Conservation (phyloP, 2,113 vertebrate genomes). For the Galeopterus variegatus region DNA sequence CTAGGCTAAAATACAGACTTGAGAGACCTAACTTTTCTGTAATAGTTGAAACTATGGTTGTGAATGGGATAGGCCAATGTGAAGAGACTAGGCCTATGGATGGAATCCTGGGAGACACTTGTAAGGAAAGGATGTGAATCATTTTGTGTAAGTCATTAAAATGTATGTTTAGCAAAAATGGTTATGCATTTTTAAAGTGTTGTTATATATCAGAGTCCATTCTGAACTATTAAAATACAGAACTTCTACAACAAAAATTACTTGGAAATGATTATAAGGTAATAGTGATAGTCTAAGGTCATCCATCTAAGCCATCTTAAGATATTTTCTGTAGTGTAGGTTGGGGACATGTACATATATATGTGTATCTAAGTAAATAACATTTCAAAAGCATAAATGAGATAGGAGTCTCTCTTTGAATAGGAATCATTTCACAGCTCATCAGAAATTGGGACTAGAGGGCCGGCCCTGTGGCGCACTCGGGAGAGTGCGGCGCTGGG, state of each 20-base stretch:
- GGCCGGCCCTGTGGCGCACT: too few relatives aligned
- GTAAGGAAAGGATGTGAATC: neutral
- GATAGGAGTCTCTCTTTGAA: neutral
- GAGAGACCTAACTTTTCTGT: neutral
- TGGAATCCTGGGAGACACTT: neutral
- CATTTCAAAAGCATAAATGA: conserved; percentile 1
- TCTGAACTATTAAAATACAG: conserved; percentile 50
- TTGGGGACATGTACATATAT: neutral
- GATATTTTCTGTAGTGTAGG: neutral
- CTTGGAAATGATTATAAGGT: neutral
- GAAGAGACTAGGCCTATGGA: neutral
- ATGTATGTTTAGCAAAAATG: neutral
- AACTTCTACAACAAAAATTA: conserved; percentile 30
- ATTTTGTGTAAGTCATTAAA: neutral
- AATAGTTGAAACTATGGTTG: neutral
- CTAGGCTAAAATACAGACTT: neutral
- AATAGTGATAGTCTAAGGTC: neutral
- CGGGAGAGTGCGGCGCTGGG: too few relatives aligned
- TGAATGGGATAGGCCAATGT: neutral
- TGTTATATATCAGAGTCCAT: neutral
- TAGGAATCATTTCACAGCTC: neutral
- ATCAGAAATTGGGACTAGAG: neutral
- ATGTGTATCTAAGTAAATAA: neutral
- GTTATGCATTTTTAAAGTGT: conserved; percentile 33
- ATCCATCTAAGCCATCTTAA: neutral